Conservation (phyloP, 2,113 vertebrate species). For the Anseranas semipalmata region DNA sequence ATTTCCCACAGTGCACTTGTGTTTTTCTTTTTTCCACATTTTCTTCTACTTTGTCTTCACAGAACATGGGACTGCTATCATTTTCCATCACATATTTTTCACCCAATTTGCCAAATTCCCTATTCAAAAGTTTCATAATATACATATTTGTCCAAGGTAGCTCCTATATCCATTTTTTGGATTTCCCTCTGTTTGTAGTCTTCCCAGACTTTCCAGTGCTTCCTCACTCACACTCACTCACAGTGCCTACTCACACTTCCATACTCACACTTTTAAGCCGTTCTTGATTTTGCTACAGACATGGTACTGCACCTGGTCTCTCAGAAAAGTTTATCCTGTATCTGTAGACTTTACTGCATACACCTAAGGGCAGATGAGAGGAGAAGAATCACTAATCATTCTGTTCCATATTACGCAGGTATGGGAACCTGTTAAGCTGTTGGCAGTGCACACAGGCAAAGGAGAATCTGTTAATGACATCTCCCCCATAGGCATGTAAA, state of each 20-base stretch:
- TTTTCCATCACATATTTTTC: background rate
- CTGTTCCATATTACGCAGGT: background rate
- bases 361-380: background rate
- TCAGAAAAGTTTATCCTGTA: background rate
- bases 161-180: background rate
- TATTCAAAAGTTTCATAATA: background rate
- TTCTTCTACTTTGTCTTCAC: background rate
- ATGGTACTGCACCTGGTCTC: background rate
- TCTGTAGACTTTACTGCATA: background rate
- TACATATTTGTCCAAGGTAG: background rate
- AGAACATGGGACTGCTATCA: background rate
- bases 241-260: no score
- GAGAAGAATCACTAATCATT: background rate
- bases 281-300: background rate
- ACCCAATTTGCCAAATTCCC: background rate
- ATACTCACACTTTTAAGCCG: background rate
- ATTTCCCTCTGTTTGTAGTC: background rate
- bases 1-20: fast-evolving
- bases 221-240: no score
- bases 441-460: background rate
- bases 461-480: background rate
- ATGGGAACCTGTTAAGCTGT: background rate
- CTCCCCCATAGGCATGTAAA: background rate
- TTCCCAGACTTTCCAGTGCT: background rate
- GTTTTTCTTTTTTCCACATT: background rate